Base-by-base conservation (phyloP, 23 tunicate species). In the Diplosoma virens region DNA sequence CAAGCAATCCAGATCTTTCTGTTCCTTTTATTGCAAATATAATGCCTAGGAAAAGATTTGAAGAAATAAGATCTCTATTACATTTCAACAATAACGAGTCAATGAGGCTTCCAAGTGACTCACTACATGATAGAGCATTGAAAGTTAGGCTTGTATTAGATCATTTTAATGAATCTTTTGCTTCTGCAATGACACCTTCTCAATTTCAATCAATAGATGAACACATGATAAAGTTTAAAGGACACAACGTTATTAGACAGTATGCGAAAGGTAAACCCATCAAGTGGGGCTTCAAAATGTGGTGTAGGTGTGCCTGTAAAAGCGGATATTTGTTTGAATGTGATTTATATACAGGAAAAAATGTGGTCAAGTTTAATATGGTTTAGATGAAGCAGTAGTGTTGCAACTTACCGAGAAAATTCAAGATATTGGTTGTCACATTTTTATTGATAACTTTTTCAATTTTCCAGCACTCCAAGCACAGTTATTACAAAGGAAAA, bases 251-350 rank as follows among this genome's bases (percentile, higher is more conserved):
- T 3, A 26, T 63, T 26, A 34, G 69, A 34, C 69, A 63, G 36
- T 63, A 63, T 28, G 69, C 30, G 34, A 63, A 63, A 63, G 69
- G 69, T 26, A 63, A 63, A 30, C 69, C 69, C 4, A 63, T 63
- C 11, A n/a, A 63, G n/a, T 63, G 69, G 69, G 69, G 69, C 7
- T 63, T 63, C 34, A 63, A 63, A 28, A 63, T 63, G 69, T 63
- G 69, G 69, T 63, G 69, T 28, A 29, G 34, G 34, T 63, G 69
- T n/a, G 34, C 28, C 36, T 63, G 35, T 2, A 63, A 23, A 63
- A 28, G 35, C 3, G 69, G 69, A 11, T 63, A 63, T 63, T 36
- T 63, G 7, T 63, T 28, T 63, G 33, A 63, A 63, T 63, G 28
- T 28, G 69, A 63, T 36, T 25, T 63, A 2, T 63, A 63, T n/a